Conservation (phyloP, 53 echinoderm and acorn worm species). For the Patiria pectinifera region DNA sequence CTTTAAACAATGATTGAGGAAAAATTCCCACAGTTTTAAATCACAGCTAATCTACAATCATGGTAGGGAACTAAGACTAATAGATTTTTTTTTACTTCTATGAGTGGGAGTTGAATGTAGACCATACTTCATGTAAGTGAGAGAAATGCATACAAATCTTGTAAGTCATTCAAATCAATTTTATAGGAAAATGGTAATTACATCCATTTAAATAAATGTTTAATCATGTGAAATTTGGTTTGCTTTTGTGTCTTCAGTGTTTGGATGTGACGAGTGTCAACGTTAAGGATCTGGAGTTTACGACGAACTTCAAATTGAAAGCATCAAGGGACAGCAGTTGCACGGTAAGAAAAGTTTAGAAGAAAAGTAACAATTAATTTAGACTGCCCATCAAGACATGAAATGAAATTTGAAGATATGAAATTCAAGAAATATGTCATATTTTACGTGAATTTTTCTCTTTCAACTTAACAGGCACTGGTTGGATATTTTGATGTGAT, state of each 20-base stretch:
- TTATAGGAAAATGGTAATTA: neutral
- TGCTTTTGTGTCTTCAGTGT: constrained; percentile 68
- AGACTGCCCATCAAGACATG: neutral
- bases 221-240: neutral
- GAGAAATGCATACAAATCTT: too few relatives aligned
- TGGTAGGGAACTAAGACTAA: too few relatives aligned
- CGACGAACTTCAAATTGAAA: constrained; percentile 84
- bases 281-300: constrained; percentile 89
- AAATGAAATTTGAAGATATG: neutral
- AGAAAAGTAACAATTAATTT: neutral
- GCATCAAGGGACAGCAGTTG: constrained; percentile 76
- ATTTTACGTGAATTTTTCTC: neutral
- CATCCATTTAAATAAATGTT: neutral
- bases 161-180: neutral
- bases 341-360: constrained; percentile 76
- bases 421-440: neutral
- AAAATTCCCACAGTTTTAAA: too few relatives aligned
- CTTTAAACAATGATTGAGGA: too few relatives aligned
- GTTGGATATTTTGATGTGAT: constrained; percentile 94
- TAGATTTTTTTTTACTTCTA: too few relatives aligned
- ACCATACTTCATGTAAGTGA: too few relatives aligned
- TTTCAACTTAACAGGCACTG: constrained; percentile 66
- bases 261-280: constrained; percentile 87
- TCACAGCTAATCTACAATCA: too few relatives aligned
- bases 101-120: too few relatives aligned